Percentiles rank a stretch among this genome's conserved stretches.
phyloP scores from a whole-genome alignment of 2,888 invertebrate genomes.

The Hecatera dysodea region DNA sequence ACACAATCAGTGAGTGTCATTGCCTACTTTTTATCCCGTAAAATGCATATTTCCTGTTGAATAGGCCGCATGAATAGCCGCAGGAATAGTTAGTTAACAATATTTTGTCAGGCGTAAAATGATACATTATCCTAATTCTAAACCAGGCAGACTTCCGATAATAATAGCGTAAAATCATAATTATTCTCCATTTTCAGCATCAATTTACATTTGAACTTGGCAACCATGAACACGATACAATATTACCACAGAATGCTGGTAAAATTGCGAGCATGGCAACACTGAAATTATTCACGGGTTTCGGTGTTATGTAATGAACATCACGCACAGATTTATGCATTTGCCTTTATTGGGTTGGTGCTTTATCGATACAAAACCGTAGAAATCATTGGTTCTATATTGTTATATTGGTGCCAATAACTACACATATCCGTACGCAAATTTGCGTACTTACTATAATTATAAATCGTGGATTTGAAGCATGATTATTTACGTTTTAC shows the following conservation, averaged over 20 bases:
- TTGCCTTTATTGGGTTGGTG: neutral
- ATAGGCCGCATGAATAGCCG: neutral
- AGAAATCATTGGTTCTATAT: neutral
- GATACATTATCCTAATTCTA: neutral
- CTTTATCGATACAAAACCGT: neutral
- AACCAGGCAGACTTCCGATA: conserved; percentile 14
- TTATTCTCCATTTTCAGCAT: conserved; percentile 16
- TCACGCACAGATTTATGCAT: conserved; percentile 8
- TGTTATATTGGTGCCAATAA: too few species aligned
- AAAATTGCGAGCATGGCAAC: conserved; percentile 4
- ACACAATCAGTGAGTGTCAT: too few species aligned
- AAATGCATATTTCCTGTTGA: too few species aligned
- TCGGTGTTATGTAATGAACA: neutral
- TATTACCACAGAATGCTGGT: conserved; percentile 22
- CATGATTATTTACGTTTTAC: too few species aligned
- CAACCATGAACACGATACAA: conserved; percentile 5
- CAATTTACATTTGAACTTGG: conserved; percentile 21
- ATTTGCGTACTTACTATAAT: too few species aligned
- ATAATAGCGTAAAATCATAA: conserved; percentile 4
- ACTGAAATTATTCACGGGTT: conserved; percentile 7
- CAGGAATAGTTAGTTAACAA: neutral
- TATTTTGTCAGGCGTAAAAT: conserved; percentile 1
- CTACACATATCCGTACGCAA: too few species aligned
- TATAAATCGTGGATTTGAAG: too few species aligned
- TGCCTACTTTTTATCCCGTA: too few species aligned